These are phyloP conservation scores for Gambelia wislizenii DNA, from an alignment of 2,797 vertebrate genomes.

Conservation along the genomic window DNA sequence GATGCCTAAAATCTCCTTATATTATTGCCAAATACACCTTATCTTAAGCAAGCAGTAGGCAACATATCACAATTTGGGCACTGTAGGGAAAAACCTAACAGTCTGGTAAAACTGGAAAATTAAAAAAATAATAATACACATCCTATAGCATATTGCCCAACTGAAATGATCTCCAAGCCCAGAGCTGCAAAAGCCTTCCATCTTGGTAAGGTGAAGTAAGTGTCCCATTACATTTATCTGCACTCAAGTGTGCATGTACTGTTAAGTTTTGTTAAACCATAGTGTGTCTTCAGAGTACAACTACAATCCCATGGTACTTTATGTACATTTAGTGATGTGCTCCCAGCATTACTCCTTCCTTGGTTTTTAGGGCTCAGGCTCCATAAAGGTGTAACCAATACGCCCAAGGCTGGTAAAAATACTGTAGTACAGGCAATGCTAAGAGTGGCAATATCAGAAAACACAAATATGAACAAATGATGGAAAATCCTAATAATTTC, in stretches of 20 bases:
- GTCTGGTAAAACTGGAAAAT: conserved; percentile 80
- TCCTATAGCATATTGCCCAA: conserved; percentile 80
- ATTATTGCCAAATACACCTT: conserved; percentile 83
- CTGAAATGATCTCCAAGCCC: conserved; percentile 79
- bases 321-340: conserved; percentile 74
- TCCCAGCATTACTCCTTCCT: conserved; percentile 76
- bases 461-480: conserved; percentile 85
- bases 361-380: conserved; percentile 75
- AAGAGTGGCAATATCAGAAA: conserved; percentile 82
- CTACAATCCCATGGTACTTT: conserved; percentile 77
- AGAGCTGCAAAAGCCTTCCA: conserved; percentile 81
- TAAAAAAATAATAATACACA: conserved; percentile 66
- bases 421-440: conserved; percentile 84
- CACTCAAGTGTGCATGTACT: conserved; percentile 74
- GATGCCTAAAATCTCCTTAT: conserved; percentile 76
- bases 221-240: conserved; percentile 74
- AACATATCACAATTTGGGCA: conserved; percentile 84
- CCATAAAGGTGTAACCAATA: conserved; percentile 75
- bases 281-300: conserved; percentile 79
- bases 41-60: conserved; percentile 84
- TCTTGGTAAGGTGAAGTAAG: conserved; percentile 74
- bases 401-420: conserved; percentile 83
- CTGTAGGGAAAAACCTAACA: conserved; percentile 80
- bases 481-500: conserved; percentile 84
- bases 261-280: conserved; percentile 71